Conservation (phyloP, 2,113 vertebrate genomes). For the Siniperca chuatsi region DNA sequence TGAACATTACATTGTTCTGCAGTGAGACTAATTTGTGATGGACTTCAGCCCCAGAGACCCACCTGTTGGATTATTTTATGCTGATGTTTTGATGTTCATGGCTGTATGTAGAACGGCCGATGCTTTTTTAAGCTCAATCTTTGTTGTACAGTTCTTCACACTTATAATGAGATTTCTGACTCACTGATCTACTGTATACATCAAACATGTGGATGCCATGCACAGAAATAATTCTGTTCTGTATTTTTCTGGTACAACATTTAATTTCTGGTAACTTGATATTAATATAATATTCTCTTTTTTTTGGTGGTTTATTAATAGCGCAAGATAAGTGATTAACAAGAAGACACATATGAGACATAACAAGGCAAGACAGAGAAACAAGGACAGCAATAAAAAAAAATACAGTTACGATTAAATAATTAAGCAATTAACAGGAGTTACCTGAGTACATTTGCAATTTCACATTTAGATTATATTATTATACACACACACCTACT, state of each 20-base stretch:
- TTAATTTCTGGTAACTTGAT: not conserved
- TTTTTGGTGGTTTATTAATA: not conserved
- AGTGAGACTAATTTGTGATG: conserved; percentile 5
- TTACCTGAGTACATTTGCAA: no score
- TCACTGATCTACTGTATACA: not conserved
- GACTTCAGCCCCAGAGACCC: not conserved
- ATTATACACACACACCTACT: no score
- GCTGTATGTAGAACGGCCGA: not conserved
- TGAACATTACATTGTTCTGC: conserved; percentile 17
- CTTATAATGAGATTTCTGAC: not conserved
- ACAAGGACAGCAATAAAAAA: no score
- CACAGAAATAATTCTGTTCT: not conserved
- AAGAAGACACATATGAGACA: no score
- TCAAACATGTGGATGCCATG: not conserved
- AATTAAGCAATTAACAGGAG: no score
- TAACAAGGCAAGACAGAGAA: no score
- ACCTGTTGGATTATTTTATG: not conserved
- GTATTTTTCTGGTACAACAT: not conserved
- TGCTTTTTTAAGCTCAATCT: not conserved
- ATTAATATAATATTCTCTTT: not conserved
- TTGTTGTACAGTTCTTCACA: not conserved
- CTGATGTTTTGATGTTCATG: conserved; percentile 11
- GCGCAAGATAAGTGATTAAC: not conserved
- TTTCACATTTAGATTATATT: no score
- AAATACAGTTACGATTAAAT: no score